Evolutionary conservation across 2,797 vertebrate genomes (phyloP), one percentile per base, ranked within the genome.

Genomic region (Enteromius afrohamiltoni): DNA sequence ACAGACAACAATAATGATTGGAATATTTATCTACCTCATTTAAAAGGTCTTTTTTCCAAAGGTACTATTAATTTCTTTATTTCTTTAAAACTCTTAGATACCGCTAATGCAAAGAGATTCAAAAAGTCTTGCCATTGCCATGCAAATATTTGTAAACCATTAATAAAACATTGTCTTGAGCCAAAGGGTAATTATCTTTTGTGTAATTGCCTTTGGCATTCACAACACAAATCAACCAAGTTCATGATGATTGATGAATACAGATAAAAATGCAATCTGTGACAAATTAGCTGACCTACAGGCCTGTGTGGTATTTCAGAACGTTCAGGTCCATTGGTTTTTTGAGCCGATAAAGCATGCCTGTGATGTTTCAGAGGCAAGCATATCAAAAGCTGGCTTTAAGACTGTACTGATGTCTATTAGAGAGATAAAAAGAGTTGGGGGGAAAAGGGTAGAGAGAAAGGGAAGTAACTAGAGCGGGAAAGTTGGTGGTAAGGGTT

Each of bases 351-450:
- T 80, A 82, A 85, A 80, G 31, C 71, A 64, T 79, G 79, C 80
- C 60, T 84, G 40, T 78, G 64, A 64, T 68, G 55, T 77, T 76
- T 85, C 70, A 79, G 45, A 84, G 82, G 67, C 53, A 34, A 83
- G 55, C 14, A 69, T 85, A 83, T 86, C 60, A 84, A 82, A 83
- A 80, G 79, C 73, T 55, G 83, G 17, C 68, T 69, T 87, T 82
- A 64, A 64, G 84, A 84, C 76, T 58, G 31, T 62, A 69, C 53
- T 37, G 62, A 73, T 58, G 79, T 84, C 68, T 84, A 79, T 82
- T 58, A 80, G 45, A 40, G 21, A 79, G 64, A 79, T 19, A 80
- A 53, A 79, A 49, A 65, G 19, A 51, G 37, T n/a, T 7, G 14
- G 58, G 51, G 45, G 51, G 73, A 53, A 26, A 78, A 29, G 13